Conservation (phyloP, 2,113 vertebrate genomes). For the Pseudopodoces humilis region DNA sequence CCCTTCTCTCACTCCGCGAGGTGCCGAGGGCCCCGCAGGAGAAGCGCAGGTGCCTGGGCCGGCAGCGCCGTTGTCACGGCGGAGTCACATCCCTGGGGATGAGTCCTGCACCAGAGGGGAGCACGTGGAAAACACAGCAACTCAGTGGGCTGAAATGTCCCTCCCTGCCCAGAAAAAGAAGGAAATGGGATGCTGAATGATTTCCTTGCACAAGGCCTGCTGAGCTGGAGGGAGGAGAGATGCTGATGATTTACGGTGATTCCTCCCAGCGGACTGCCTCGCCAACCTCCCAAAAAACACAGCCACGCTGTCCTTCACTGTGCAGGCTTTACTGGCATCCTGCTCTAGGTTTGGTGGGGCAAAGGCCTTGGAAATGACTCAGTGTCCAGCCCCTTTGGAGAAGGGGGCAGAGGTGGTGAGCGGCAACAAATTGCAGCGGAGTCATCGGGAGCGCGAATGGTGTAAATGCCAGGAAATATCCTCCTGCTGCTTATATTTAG, state of each 20-base stretch:
- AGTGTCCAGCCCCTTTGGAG: neutral
- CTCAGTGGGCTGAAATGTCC: neutral
- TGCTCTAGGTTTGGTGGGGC: neutral
- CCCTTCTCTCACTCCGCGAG: neutral
- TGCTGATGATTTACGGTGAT: neutral
- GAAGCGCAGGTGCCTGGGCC: neutral
- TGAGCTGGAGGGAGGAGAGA: neutral
- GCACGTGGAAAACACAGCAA: rapidly evolving
- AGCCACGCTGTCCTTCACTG: neutral
- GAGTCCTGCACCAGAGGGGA: neutral
- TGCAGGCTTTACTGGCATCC: neutral
- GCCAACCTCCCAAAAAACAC: neutral
- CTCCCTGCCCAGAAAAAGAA: neutral
- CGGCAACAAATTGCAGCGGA: rapidly evolving
- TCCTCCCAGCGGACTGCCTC: neutral
- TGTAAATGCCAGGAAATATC: neutral
- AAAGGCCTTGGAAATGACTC: neutral
- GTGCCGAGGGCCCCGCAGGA: neutral
- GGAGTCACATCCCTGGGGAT: neutral
- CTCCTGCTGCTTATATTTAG: neutral
- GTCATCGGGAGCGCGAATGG: neutral
- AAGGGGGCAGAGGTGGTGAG: neutral
- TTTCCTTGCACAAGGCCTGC: neutral
- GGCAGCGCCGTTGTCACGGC: neutral
- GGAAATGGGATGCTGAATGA: neutral